Evolutionary conservation across 2,113 vertebrate genomes (phyloP).

Genomic region (Piaya cayana): DNA sequence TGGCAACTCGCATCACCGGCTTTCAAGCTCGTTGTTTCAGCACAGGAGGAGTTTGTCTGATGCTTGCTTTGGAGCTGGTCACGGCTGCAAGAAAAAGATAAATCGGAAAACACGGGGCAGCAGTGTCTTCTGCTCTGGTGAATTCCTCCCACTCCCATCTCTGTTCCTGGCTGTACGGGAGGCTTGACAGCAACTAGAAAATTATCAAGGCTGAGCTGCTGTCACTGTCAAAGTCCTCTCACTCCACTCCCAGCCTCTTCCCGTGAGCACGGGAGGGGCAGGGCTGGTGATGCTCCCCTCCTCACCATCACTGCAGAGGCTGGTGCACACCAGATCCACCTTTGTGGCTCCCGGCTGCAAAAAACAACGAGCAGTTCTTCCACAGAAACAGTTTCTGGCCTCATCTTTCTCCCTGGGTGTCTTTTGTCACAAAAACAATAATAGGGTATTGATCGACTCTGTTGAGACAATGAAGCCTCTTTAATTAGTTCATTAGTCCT

Average conservation of each 20-base stretch:
- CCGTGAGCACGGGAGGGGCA: neutral
- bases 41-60: neutral
- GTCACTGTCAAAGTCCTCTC: neutral
- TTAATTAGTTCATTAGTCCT: slow-evolving; percentile 45
- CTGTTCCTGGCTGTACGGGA: neutral
- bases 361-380: neutral
- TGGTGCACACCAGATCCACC: neutral
- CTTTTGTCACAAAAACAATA: neutral
- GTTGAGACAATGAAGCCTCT: neutral
- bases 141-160: neutral
- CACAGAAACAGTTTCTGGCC: neutral
- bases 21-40: neutral
- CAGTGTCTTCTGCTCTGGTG: neutral
- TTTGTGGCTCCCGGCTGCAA: neutral
- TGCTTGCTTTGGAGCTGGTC: neutral
- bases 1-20: neutral
- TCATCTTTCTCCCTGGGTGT: neutral
- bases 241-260: neutral
- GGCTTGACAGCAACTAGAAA: neutral
- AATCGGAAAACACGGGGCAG: neutral
- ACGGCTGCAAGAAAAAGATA: neutral
- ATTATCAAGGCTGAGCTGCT: neutral
- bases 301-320: neutral
- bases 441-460: slow-evolving; percentile 30
- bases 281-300: rapidly evolving